phyloP scores from a whole-genome alignment of 1,140 invertebrate species.

The Pseudomyrmex sp. region DNA sequence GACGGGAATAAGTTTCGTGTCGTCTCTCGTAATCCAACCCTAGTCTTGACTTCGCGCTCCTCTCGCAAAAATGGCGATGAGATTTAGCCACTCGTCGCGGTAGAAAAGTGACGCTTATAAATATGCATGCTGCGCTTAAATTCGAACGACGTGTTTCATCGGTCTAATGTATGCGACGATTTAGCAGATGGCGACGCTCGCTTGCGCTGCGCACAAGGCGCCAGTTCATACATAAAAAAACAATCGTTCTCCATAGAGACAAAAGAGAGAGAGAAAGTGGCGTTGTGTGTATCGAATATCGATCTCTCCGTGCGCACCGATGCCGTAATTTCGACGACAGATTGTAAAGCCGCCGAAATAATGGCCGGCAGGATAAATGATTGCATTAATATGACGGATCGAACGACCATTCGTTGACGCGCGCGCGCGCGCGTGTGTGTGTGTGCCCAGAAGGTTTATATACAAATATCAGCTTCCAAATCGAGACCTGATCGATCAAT shows the following conservation, averaged over 20 bases:
- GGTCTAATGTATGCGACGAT: conserved; percentile 47
- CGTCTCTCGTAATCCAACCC: not conserved
- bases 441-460: not conserved
- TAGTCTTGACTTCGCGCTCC: not conserved
- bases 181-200: conserved; percentile 32
- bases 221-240: conserved; percentile 41
- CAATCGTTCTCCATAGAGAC: conserved; percentile 9
- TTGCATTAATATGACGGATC: conserved; percentile 39
- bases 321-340: conserved; percentile 27
- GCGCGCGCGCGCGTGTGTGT: too few species aligned
- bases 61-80: conserved; percentile 22
- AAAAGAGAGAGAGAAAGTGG: too few species aligned
- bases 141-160: conserved; percentile 46
- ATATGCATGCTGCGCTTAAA: conserved; percentile 48
- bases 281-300: not conserved
- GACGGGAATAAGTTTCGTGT: not conserved
- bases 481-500: conserved; percentile 12
- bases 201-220: not conserved
- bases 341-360: conserved; percentile 41
- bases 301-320: conserved; percentile 12
- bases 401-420: conserved; percentile 35
- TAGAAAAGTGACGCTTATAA: conserved; percentile 35
- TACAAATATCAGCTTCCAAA: conserved; percentile 22
- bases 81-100: conserved; percentile 29
- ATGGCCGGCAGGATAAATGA: conserved; percentile 24